These are phyloP conservation scores for Cotesia typhae DNA, from an alignment of 1,140 invertebrate genomes.

Conservation along the genomic window DNA sequence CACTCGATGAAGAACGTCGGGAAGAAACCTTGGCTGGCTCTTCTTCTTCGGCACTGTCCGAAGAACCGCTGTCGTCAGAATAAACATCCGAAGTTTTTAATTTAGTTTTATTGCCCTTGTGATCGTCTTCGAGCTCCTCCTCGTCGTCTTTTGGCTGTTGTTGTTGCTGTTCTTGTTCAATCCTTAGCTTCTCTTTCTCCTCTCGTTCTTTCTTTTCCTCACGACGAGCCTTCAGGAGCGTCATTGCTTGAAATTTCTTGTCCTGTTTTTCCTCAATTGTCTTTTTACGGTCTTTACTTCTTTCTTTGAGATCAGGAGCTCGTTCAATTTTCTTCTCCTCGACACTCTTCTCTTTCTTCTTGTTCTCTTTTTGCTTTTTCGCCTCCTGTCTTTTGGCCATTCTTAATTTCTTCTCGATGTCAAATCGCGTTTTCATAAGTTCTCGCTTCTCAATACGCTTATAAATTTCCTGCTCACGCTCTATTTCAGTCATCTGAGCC, in stretches of 20 bases:
- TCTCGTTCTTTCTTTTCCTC: conserved; percentile 83
- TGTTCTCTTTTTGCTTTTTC: conserved; percentile 71
- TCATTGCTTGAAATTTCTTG: conserved; percentile 91
- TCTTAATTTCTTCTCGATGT: conserved; percentile 94
- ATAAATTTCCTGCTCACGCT: conserved; percentile 96
- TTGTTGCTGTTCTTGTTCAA: conserved; percentile 67
- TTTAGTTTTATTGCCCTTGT: conserved; percentile 70
- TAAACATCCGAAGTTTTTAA: conserved; percentile 95
- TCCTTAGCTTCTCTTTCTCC: conserved; percentile 70
- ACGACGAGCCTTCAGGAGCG: conserved; percentile 85
- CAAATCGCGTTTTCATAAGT: conserved; percentile 93
- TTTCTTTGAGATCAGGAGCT: conserved; percentile 77
- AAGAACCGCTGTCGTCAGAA: conserved; percentile 87
- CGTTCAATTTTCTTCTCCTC: conserved; percentile 65
- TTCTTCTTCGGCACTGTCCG: conserved; percentile 74
- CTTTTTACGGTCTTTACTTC: conserved; percentile 89
- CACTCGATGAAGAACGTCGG: conserved; percentile 65
- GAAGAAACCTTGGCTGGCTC: conserved; percentile 60
- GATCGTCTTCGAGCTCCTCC: conserved; percentile 68
- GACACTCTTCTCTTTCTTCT: conserved; percentile 69
- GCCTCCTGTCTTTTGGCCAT: conserved; percentile 85
- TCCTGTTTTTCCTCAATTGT: conserved; percentile 90
- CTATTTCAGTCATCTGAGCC: conserved; percentile 94
- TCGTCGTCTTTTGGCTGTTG: conserved; percentile 69
- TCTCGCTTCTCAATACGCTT: conserved; percentile 94